Evolutionary conservation across 1,140 invertebrate species (phyloP).

Genomic region (Coelopa frigida): DNA sequence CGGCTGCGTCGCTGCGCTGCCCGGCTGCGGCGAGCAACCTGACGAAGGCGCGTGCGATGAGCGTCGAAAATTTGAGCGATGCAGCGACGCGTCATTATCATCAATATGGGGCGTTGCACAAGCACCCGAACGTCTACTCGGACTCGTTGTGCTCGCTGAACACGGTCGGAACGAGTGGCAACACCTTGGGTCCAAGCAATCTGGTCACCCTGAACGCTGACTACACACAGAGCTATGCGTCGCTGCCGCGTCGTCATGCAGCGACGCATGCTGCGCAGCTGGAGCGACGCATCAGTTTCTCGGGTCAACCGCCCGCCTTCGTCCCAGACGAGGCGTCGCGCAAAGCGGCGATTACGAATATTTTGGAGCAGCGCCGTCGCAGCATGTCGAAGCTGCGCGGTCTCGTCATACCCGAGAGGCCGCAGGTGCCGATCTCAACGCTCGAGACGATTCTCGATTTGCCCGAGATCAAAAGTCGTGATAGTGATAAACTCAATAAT

Average conservation of each 20-base stretch:
- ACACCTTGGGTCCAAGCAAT: background rate
- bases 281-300: constrained; percentile 50
- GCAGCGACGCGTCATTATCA: constrained; percentile 34
- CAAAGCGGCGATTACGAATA: constrained; percentile 40
- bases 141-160: constrained; percentile 40
- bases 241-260: constrained; percentile 32
- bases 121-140: constrained; percentile 18
- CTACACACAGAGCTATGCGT: constrained; percentile 32
- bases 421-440: constrained; percentile 47
- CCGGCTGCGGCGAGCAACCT: background rate
- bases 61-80: constrained; percentile 41
- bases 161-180: constrained; percentile 11
- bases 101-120: constrained; percentile 30
- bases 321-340: constrained; percentile 31
- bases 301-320: constrained; percentile 26
- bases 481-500: constrained; percentile 35
- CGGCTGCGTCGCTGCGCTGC: constrained; percentile 15
- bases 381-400: constrained; percentile 77
- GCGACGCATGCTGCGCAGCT: constrained; percentile 23
- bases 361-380: constrained; percentile 67
- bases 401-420: constrained; percentile 74
- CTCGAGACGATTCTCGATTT: constrained; percentile 53
- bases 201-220: constrained; percentile 6
- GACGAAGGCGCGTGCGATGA: constrained; percentile 40
- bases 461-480: constrained; percentile 73